Percentiles rank a stretch among this genome's conserved stretches.
Evolutionary conservation across 2,113 vertebrate genomes (phyloP).

Genomic region (Calidris pygmaea): DNA sequence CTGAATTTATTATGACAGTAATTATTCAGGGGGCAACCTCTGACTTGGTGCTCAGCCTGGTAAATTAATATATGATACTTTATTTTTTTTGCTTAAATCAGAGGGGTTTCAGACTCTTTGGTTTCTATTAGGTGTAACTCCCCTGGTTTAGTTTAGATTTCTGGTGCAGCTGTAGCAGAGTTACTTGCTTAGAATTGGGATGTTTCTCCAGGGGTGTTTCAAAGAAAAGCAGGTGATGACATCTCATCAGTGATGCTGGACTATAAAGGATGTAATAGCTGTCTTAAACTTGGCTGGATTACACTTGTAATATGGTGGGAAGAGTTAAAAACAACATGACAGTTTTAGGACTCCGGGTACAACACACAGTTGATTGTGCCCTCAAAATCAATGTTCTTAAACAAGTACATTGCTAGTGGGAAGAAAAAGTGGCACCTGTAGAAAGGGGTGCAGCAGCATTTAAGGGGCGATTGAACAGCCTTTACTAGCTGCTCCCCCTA

Average conservation of each 20-base stretch:
- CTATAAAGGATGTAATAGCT: not conserved
- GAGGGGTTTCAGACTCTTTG: not conserved
- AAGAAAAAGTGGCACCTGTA: not conserved
- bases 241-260: not conserved
- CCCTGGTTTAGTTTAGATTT: not conserved
- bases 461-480: accelerated
- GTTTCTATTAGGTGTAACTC: not conserved
- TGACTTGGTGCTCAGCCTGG: not conserved
- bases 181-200: not conserved
- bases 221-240: not conserved
- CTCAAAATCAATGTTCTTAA: not conserved
- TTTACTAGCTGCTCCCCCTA: not conserved
- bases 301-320: not conserved
- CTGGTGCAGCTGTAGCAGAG: not conserved
- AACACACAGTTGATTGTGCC: not conserved
- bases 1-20: not conserved
- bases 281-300: not conserved
- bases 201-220: not conserved
- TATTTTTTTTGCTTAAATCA: not conserved
- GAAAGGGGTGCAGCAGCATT: not conserved
- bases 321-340: not conserved
- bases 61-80: not conserved
- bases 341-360: not conserved
- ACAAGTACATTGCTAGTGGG: not conserved
- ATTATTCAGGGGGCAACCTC: not conserved